These are phyloP conservation scores for Tyto alba DNA, from an alignment of 2,113 vertebrate species.

Conservation along the genomic window DNA sequence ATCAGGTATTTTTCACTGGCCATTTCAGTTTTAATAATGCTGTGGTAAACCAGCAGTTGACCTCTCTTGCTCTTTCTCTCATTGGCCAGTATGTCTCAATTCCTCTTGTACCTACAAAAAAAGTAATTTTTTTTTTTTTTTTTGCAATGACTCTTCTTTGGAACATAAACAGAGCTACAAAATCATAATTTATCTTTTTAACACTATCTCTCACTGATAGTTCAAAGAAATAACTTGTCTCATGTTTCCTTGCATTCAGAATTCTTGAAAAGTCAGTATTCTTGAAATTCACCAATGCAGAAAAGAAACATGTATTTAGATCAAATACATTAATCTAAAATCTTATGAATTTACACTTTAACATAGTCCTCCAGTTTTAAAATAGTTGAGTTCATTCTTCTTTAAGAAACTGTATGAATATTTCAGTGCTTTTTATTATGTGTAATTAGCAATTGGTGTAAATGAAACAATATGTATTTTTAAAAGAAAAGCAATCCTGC, in stretches of 20 bases:
- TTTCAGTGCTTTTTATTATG: background rate
- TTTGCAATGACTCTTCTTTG: background rate
- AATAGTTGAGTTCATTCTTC: background rate
- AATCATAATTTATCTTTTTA: background rate
- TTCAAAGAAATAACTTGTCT: background rate
- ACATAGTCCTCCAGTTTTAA: background rate
- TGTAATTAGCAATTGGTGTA: background rate
- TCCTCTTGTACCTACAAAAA: background rate
- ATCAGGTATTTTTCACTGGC: background rate
- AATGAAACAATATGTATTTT: fast-evolving
- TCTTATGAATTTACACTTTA: background rate
- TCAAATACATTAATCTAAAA: background rate
- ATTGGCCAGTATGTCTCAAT: background rate
- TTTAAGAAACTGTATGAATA: background rate
- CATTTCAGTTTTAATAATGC: background rate
- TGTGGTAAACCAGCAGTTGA: background rate
- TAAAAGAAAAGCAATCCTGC: background rate
- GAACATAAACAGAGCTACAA: background rate
- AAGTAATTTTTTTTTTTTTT: background rate
- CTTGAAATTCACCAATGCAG: background rate
- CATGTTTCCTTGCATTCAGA: background rate
- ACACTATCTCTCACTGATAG: background rate
- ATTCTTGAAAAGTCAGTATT: background rate
- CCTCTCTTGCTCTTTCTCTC: background rate
- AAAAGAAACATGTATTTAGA: background rate